Evolutionary conservation across 2,797 vertebrate species (phyloP).

Genomic region (Anabacerthia variegaticeps): DNA sequence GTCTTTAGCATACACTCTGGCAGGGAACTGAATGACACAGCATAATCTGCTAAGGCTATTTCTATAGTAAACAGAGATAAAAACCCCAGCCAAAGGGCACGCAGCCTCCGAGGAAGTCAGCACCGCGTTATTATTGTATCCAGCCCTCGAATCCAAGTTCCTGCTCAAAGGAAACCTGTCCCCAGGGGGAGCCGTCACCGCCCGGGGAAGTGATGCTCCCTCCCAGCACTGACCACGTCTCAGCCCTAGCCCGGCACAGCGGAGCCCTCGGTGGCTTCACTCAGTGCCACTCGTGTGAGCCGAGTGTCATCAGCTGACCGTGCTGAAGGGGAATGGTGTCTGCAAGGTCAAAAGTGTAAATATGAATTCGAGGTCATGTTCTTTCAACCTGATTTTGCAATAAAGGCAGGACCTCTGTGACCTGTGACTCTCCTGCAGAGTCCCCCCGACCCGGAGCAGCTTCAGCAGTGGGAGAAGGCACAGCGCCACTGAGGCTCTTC

Average conservation of each 20-base stretch:
- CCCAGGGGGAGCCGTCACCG: fast-evolving
- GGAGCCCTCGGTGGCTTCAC: background rate
- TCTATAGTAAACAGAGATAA: constrained; percentile 41
- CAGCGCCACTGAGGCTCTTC: background rate
- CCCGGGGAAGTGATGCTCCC: fast-evolving
- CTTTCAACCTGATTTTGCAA: background rate
- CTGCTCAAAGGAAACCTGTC: background rate
- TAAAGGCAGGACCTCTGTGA: background rate
- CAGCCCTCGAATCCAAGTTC: fast-evolving
- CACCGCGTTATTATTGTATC: fast-evolving
- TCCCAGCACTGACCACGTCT: background rate
- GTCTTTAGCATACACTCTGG: background rate
- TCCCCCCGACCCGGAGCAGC: fast-evolving
- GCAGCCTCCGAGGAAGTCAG: background rate
- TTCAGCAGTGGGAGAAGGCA: background rate
- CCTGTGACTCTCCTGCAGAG: fast-evolving
- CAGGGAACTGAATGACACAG: constrained; percentile 18
- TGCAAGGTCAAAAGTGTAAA: background rate
- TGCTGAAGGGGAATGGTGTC: fast-evolving
- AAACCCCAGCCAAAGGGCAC: constrained; percentile 26
- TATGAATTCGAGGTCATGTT: background rate
- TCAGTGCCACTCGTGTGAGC: fast-evolving
- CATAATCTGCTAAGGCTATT: constrained; percentile 32
- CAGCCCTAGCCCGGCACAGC: fast-evolving
- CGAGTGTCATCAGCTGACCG: fast-evolving